Evolutionary conservation across 2,113 vertebrate species (phyloP).

Genomic region (Motacilla alba): DNA sequence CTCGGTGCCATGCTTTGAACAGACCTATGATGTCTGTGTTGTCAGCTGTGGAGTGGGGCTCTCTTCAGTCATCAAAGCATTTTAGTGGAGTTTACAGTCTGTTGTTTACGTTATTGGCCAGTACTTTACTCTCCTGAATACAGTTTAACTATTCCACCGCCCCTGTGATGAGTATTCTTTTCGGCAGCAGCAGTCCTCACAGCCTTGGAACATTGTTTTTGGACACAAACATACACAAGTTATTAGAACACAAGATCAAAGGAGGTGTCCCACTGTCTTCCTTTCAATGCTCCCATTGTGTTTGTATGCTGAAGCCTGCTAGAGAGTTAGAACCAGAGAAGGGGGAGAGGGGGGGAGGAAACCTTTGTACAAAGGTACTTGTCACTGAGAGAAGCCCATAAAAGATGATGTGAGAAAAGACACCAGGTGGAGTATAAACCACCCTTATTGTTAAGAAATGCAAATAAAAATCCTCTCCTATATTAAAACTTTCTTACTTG

Average conservation of each 20-base stretch:
- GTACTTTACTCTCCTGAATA: constrained; percentile 36
- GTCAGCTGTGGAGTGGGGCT: constrained; percentile 9
- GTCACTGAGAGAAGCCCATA: constrained; percentile 70
- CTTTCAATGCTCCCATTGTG: constrained; percentile 81
- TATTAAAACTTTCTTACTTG: constrained; percentile 54
- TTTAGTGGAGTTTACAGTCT: constrained; percentile 27
- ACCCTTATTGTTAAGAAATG: constrained; percentile 65
- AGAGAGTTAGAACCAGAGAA: constrained; percentile 65
- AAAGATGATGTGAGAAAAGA: constrained; percentile 73
- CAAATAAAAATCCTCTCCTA: constrained; percentile 57
- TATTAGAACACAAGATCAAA: constrained; percentile 84
- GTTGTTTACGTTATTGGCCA: constrained; percentile 32
- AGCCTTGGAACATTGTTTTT: constrained; percentile 82
- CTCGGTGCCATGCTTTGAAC: constrained; percentile 26
- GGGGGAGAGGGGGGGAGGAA: constrained; percentile 15
- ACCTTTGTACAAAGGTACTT: constrained; percentile 76
- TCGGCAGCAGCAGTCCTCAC: constrained; percentile 44
- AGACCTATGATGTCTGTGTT: neutral
- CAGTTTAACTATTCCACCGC: constrained; percentile 20
- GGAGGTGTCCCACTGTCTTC: constrained; percentile 73
- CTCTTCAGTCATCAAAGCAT: constrained; percentile 32
- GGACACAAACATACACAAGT: constrained; percentile 86
- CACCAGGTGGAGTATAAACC: constrained; percentile 74
- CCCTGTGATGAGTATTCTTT: constrained; percentile 39
- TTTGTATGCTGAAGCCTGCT: constrained; percentile 70